A percentile compares a stretch with the other conserved stretches of the same genome.
Conservation (phyloP, 2,113 vertebrate genomes). For the Polyodon spathula region DNA sequence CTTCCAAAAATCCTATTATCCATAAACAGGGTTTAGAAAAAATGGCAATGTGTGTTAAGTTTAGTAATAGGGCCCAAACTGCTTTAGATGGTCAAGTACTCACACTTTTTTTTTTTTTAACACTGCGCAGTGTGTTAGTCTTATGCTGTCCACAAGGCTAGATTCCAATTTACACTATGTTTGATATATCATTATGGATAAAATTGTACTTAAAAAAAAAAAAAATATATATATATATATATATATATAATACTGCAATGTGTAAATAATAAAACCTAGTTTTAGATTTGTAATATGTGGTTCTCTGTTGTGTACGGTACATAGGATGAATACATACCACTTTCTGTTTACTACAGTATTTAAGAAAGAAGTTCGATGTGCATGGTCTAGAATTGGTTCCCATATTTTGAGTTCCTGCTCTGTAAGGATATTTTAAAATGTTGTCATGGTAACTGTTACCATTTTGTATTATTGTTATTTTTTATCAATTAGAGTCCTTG, state of each 20-base stretch:
- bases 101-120: too few relatives aligned
- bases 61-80: neutral
- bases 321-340: neutral
- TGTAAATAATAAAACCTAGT: conserved; percentile 12
- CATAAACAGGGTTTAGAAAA: too few relatives aligned
- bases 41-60: neutral
- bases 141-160: conserved; percentile 86
- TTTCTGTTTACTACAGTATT: neutral
- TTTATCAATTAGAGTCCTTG: too few relatives aligned
- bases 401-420: too few relatives aligned
- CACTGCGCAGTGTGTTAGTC: conserved; percentile 62
- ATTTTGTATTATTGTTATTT: too few relatives aligned
- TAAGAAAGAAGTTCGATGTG: neutral
- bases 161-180: conserved; percentile 71
- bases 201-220: conserved; percentile 31
- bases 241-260: too few relatives aligned
- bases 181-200: conserved; percentile 73
- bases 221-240: conserved; percentile 37
- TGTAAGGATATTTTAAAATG: too few relatives aligned
- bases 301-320: conserved; percentile 7
- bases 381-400: too few relatives aligned
- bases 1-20: too few relatives aligned
- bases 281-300: conserved; percentile 12
- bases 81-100: neutral
- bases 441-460: too few relatives aligned